Conservation (phyloP, 2,797 vertebrate genomes). For the Chaunax sp. region DNA sequence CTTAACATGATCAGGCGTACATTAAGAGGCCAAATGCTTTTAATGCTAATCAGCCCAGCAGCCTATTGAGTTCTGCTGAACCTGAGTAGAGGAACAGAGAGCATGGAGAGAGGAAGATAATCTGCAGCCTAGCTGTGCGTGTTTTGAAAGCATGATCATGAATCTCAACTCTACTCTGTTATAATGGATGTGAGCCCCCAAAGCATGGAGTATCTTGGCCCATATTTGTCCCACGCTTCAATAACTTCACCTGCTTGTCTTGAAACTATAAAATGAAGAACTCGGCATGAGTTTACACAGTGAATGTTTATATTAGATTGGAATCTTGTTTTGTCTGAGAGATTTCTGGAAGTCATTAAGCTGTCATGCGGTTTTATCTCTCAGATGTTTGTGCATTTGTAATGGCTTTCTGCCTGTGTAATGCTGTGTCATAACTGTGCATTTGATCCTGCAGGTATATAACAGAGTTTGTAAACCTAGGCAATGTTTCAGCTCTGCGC, state of each 20-base stretch:
- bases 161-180: conserved; percentile 29
- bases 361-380: conserved; percentile 4
- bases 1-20: conserved; percentile 51
- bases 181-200: conserved; percentile 48
- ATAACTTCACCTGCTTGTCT: conserved; percentile 24
- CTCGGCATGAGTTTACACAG: conserved; percentile 21
- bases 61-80: conserved; percentile 23
- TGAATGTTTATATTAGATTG: conserved; percentile 2
- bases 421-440: conserved; percentile 85
- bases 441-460: conserved; percentile 97
- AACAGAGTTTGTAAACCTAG: conserved; percentile 98
- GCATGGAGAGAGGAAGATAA: conserved; percentile 8
- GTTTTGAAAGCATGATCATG: conserved; percentile 30
- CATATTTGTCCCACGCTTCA: conserved; percentile 42
- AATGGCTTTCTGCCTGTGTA: conserved; percentile 35
- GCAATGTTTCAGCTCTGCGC: conserved; percentile 98
- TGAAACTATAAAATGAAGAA: conserved; percentile 27
- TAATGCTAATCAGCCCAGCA: conserved; percentile 51
- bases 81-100: conserved; percentile 25
- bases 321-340: conserved; percentile 6
- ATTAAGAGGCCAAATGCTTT: conserved; percentile 46
- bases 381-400: conserved; percentile 31
- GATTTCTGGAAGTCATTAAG: conserved; percentile 5
- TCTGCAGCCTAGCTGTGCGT: conserved; percentile 25
- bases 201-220: conserved; percentile 36